Evolutionary conservation across 2,888 invertebrate species (phyloP), one percentile per base, ranked within the genome.

Genomic region (Cheilosia pagana): DNA sequence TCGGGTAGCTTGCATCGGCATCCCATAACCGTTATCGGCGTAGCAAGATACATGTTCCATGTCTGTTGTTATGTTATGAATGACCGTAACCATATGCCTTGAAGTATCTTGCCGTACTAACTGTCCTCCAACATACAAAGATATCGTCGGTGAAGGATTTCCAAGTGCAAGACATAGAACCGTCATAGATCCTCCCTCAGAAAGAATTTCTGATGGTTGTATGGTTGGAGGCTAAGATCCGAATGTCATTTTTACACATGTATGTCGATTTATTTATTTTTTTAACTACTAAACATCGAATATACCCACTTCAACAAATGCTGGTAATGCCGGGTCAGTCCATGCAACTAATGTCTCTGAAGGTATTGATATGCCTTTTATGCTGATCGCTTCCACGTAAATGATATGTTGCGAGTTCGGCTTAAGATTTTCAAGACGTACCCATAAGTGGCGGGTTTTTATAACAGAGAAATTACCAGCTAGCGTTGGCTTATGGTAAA

Each of bases 1-100:
- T 87, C 95, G 93, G 0, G 96, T 95, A 0, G 96, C 95, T 90
- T 97, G 96, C 95, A 96, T 96, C 1, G 97, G 96, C 0, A 96
- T 95, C 0, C 97, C 97, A 89, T 96, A 96, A 1, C 96, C 97
- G 89, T 97, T 97, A 92, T 97, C 96, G 0, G 96, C 97, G 91
- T 96, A 96, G 91, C 97, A 97, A 0, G 96, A 96, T 85, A 97
- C 95, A 90, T 96, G 95, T 89, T 96, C 95, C 96, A 96, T 96
- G 90, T 96, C 96, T 1, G 95, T 93, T 0, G 96, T 96, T 12
- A 97, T 95, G 90, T 97, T 97, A 90, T 96, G 95, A 81, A 96
- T 95, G n/a, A 96, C 95, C 0, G 96, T 96, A 50, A 97, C 96
- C 96, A 97, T 96, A 91, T 97, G 96, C 0, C 96, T 93, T 0